Evolutionary conservation across 92 coral and sea anemone genomes (phyloP), one percentile per base, ranked within the genome.

Genomic region (Heteractis magnifica): DNA sequence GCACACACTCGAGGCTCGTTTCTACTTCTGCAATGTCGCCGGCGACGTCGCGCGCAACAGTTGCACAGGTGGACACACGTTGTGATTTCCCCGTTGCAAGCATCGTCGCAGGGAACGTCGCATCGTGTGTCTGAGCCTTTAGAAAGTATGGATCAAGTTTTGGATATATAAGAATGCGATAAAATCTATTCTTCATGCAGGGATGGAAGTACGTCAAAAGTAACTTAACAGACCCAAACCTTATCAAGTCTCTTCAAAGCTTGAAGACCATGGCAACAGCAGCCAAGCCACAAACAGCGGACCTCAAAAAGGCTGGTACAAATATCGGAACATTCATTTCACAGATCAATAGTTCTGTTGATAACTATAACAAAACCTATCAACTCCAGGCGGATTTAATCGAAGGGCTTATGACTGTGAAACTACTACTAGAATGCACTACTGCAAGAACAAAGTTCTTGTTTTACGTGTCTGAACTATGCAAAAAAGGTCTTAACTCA

Each of bases 201-300:
- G 83, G 75, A 12, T 80, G 83, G 83, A 49, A 49, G 34, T 44
- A 65, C 56, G 83, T 80, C 10, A 65, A 80, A 48, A 48, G 75
- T 12, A 65, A 62, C 44, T 56, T 80, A 48, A 80, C 75, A 5
- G 59, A 80, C 15, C 53, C 75, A 6, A 65, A 80, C 59, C 83
- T 80, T 4, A 13, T 80, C 4, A 19, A 15, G 49, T 64, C 58
- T 15, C 76, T 80, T 15, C 1, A 64, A 65, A 50, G 23, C 16
- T 20, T 52, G 41, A 50, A 62, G 6, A 50, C 9, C 21, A 34
- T 80, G 21, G 12, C 15, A 20, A 62, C 10, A 15, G n/a, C 75
- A 48, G 76, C 75, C 49, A 62, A 49, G 12, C 82, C 82, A 10
- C 82, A 79, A 23, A 80, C 83, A 16, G 26, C 62, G 12, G 10